Evolutionary conservation across 2,113 vertebrate genomes (phyloP), one percentile per base, ranked within the genome.

Genomic region (Gallinago paraguaiae): DNA sequence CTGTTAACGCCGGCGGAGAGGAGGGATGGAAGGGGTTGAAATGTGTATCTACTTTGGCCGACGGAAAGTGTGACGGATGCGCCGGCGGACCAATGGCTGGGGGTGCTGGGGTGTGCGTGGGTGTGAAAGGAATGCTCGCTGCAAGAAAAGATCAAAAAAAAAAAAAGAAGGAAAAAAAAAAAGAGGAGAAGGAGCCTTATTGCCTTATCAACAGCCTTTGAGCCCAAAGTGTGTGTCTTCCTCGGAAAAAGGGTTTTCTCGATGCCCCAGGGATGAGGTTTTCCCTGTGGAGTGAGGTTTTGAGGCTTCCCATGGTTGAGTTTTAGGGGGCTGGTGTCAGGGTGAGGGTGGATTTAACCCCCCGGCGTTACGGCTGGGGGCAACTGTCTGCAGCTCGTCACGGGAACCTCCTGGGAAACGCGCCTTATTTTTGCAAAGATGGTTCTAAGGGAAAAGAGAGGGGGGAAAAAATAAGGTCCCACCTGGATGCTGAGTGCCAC

Each of bases 31-130:
- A 93, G 93, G 74, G 45, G 75, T 79, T 59, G 80, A 70, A 94
- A 96, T 88, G 79, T 86, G 91, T 60, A 80, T 94, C 92, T 77
- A 1, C 94, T 95, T 89, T 87, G 94, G 90, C 91, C 19, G 37
- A 51, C 7, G 71, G 85, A 87, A 93, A 95, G 94, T 84, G 87
- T 96, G 96, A 96, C 86, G 72, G 93, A 86, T 95, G 92, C 10
- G 2, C 67, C 53, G 0, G 84, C 75, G 82, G 75, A 11, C 88
- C 94, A 94, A 93, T 92, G 86, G 67, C 61, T 81, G 93, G 43
- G 84, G 65, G 6, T 82, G 87, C 90, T 1, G 79, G 93, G 50
- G 67, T n/a, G 92, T 91, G 96, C 48, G 92, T 96, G 92, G 95
- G 89, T 81, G 86, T 76, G 88, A 88, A 93, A 97, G 95, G 94